Evolutionary conservation across 1,140 invertebrate genomes (phyloP).

Genomic region (Meloidogyne chitwoodi): DNA sequence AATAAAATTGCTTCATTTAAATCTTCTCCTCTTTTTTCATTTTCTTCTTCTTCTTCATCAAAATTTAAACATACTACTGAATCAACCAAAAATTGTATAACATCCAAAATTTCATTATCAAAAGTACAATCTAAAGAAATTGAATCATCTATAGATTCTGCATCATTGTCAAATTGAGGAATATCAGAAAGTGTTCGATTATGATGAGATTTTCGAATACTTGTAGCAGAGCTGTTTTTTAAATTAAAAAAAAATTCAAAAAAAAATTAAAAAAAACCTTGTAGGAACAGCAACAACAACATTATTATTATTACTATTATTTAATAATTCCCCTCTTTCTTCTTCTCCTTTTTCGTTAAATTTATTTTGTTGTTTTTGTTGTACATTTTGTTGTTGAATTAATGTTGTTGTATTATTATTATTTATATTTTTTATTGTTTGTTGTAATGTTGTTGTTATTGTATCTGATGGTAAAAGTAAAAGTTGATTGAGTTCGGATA

Average conservation of each 20-base stretch:
- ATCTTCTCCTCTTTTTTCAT: not conserved
- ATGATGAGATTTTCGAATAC: constrained; percentile 18
- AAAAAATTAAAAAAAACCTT: too few relatives aligned
- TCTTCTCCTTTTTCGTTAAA: not conserved
- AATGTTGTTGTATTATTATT: not conserved
- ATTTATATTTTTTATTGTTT: not conserved
- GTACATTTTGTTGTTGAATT: not conserved
- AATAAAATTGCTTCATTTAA: constrained; percentile 9
- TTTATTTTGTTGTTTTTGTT: not conserved
- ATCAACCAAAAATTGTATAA: constrained; percentile 46
- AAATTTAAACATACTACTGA: constrained; percentile 39
- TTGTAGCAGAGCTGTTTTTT: not conserved
- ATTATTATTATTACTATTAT: not conserved
- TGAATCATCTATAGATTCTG: constrained; percentile 39
- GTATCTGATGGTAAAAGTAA: constrained; percentile 15
- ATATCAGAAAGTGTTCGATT: constrained; percentile 50
- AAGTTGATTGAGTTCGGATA: constrained; percentile 19
- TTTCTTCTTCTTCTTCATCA: constrained; percentile 41
- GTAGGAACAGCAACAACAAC: too few relatives aligned
- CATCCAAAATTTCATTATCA: constrained; percentile 45
- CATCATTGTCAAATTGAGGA: constrained; percentile 53
- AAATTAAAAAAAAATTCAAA: too few relatives aligned
- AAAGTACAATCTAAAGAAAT: constrained; percentile 32
- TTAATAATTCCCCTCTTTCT: not conserved
- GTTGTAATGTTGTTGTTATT: not conserved